phyloP scores from a whole-genome alignment of 2,113 vertebrate genomes.

The Cranoglanis bouderius region DNA sequence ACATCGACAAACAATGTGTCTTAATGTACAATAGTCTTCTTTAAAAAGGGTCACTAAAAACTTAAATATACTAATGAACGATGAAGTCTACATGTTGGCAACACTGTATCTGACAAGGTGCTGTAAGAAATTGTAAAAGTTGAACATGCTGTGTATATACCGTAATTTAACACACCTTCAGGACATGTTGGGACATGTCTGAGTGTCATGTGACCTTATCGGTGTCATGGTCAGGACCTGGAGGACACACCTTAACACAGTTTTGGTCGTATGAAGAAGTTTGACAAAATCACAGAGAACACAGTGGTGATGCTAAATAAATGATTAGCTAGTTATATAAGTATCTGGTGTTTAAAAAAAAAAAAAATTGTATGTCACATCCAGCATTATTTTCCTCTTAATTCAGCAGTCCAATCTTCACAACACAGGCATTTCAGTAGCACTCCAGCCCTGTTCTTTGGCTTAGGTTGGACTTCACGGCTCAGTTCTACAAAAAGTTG shows the following conservation, averaged over 20 bases:
- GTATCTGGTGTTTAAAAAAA: neutral
- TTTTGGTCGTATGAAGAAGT: too few relatives aligned
- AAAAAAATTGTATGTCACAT: neutral
- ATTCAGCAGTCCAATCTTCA: neutral
- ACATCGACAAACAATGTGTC: neutral
- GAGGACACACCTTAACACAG: neutral
- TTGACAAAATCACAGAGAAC: neutral
- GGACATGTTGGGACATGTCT: constrained; percentile 26
- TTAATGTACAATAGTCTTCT: neutral
- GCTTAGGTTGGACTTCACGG: neutral
- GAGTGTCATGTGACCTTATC: neutral
- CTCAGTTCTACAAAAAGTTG: neutral
- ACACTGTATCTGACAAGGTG: neutral
- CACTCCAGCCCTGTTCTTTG: neutral
- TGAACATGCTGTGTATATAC: neutral
- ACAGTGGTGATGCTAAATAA: neutral
- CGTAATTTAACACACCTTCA: neutral
- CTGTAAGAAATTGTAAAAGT: neutral
- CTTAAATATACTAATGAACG: neutral
- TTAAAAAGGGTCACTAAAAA: neutral
- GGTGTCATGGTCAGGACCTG: neutral
- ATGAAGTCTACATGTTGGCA: neutral
- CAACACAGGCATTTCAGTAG: neutral
- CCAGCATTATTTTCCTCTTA: neutral
- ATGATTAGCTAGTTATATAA: neutral